Percentiles rank a stretch among this genome's conserved stretches.
Conservation (phyloP, 2,888 invertebrate genomes). For the Drosophila anomelani region DNA sequence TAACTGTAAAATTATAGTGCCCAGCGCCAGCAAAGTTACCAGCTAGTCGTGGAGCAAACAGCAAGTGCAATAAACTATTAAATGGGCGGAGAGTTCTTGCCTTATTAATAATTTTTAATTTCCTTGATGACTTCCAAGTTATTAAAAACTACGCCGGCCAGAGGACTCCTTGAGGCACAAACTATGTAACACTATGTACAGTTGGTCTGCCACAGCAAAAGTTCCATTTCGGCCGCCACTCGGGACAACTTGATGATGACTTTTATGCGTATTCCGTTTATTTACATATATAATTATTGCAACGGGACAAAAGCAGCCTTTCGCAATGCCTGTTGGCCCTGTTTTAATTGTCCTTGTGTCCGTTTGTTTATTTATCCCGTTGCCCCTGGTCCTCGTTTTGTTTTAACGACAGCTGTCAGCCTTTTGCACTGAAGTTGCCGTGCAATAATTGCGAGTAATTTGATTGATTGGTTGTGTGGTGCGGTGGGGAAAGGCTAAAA, state of each 20-base stretch:
- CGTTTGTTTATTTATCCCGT: slow-evolving; percentile 27
- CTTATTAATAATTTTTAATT: slow-evolving; percentile 84
- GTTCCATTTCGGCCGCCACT: slow-evolving; percentile 12
- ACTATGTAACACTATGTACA: slow-evolving; percentile 34
- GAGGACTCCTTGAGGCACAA: slow-evolving; percentile 23
- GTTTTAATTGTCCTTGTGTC: slow-evolving; percentile 46
- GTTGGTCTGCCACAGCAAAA: slow-evolving; percentile 20
- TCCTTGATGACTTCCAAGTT: slow-evolving; percentile 83
- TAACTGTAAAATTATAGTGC: slow-evolving; percentile 79
- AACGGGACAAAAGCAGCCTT: slow-evolving; percentile 14
- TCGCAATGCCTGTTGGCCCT: slow-evolving; percentile 6
- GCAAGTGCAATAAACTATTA: slow-evolving; percentile 73
- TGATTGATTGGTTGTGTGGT: slow-evolving; percentile 54
- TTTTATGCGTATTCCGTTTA: slow-evolving; percentile 54
- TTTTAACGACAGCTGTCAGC: slow-evolving; percentile 63
- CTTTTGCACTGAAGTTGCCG: slow-evolving; percentile 42
- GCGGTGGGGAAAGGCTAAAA: not conserved
- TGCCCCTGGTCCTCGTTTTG: slow-evolving; percentile 14
- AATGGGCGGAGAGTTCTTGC: slow-evolving; percentile 65
- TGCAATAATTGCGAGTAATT: slow-evolving; percentile 53
- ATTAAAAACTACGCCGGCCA: slow-evolving; percentile 69
- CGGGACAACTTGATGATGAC: slow-evolving; percentile 49
- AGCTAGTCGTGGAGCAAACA: slow-evolving; percentile 49
- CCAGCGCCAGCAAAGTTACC: slow-evolving; percentile 64
- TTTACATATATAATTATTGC: slow-evolving; percentile 51